Conservation (phyloP, 2,113 vertebrate genomes). For the Calypte anna region DNA sequence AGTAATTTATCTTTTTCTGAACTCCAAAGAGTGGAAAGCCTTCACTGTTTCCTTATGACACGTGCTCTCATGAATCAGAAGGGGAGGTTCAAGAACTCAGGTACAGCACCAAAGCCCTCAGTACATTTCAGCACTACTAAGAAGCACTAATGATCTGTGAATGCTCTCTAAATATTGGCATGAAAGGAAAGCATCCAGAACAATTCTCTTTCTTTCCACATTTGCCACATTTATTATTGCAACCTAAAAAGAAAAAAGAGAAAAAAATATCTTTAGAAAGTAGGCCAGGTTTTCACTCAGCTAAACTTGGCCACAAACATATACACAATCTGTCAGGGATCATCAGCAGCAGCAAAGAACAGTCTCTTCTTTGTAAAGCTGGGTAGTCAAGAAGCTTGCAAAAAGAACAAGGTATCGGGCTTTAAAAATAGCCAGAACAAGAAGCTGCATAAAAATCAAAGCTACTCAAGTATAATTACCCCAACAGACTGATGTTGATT, state of each 20-base stretch:
- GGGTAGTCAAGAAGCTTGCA: not conserved
- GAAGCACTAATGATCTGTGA: not conserved
- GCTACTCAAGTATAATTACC: not conserved
- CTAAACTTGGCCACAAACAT: constrained; percentile 38
- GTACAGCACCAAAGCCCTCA: not conserved
- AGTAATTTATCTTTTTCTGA: not conserved
- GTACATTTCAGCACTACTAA: not conserved
- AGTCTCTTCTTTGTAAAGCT: not conserved
- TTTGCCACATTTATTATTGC: not conserved
- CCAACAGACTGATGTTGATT: not conserved
- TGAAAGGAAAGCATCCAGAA: not conserved
- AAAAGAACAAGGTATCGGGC: not conserved
- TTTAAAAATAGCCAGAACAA: constrained; percentile 43
- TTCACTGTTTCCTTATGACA: not conserved
- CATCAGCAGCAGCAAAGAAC: constrained; percentile 7
- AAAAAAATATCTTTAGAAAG: not conserved
- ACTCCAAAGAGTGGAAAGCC: not conserved
- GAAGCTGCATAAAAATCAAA: not conserved
- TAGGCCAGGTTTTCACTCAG: constrained; percentile 51
- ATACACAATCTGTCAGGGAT: constrained; percentile 49
- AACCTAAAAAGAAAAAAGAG: not conserved
- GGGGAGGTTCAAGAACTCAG: not conserved
- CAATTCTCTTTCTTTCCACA: not conserved
- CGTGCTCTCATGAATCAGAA: not conserved
- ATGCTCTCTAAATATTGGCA: not conserved